Conservation (phyloP, 2,113 vertebrate species). For the Chloroceryle aenea region DNA sequence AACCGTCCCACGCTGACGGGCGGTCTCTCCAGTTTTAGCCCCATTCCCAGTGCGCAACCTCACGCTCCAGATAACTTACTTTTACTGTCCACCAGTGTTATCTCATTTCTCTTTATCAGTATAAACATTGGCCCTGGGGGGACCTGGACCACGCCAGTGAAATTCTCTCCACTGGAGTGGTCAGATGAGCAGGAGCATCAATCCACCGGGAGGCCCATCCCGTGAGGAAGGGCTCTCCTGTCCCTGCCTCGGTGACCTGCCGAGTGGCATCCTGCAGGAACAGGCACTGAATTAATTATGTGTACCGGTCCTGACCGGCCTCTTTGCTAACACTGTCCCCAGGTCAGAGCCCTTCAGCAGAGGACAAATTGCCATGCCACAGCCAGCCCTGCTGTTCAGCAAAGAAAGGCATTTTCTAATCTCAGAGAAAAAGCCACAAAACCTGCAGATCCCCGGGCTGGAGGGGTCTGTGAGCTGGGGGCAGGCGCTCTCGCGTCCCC, state of each 20-base stretch:
- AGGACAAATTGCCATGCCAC: neutral
- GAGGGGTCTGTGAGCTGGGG: neutral
- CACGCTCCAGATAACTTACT: neutral
- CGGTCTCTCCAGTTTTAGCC: fast-evolving
- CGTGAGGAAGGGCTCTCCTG: neutral
- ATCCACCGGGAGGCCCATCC: neutral
- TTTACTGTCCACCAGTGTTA: neutral
- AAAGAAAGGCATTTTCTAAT: neutral
- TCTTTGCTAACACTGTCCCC: neutral
- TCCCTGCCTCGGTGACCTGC: neutral
- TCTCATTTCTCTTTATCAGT: neutral
- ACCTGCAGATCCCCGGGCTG: neutral
- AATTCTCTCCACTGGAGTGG: neutral
- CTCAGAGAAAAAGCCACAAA: neutral
- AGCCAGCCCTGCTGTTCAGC: neutral
- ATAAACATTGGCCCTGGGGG: neutral
- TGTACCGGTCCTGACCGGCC: fast-evolving
- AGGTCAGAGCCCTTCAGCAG: neutral
- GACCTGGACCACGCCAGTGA: neutral
- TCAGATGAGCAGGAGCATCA: neutral
- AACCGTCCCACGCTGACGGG: neutral
- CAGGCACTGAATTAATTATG: neutral
- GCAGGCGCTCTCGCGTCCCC: neutral
- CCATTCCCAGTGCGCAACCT: neutral
- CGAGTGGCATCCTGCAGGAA: neutral